phyloP scores from a whole-genome alignment of 92 coral and sea anemone genomes.

The Galaxea fascicularis region DNA sequence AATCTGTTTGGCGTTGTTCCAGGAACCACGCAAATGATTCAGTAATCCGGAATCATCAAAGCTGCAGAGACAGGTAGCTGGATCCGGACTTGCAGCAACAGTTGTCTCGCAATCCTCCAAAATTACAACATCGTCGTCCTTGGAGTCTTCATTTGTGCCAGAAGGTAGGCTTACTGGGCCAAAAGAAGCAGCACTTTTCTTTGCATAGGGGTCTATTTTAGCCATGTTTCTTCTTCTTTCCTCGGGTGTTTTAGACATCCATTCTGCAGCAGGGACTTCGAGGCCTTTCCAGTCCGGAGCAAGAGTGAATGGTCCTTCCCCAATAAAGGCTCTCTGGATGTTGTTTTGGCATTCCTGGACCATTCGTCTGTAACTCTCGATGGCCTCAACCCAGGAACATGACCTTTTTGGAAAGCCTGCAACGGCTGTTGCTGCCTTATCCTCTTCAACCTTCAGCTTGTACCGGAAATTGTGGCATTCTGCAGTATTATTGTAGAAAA shows the following conservation, averaged over 20 bases:
- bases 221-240: slow-evolving; percentile 26
- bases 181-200: slow-evolving; percentile 19
- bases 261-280: slow-evolving; percentile 2
- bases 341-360: slow-evolving; percentile 28
- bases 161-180: not conserved
- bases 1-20: slow-evolving; percentile 9
- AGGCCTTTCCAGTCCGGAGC: slow-evolving; percentile 42
- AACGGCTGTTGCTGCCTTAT: slow-evolving; percentile 24
- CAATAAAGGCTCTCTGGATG: slow-evolving; percentile 41
- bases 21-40: slow-evolving; percentile 12
- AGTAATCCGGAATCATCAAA: slow-evolving; percentile 16
- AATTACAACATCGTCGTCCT: slow-evolving; percentile 19
- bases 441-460: slow-evolving; percentile 37
- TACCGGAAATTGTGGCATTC: slow-evolving; percentile 49
- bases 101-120: not conserved
- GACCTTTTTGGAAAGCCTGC: slow-evolving; percentile 18
- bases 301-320: slow-evolving; percentile 33
- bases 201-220: slow-evolving; percentile 11
- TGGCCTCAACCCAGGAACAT: slow-evolving; percentile 45
- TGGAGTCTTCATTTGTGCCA: slow-evolving; percentile 16
- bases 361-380: slow-evolving; percentile 41
- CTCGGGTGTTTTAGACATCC: not conserved
- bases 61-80: not conserved
- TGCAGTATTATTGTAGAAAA: slow-evolving; percentile 50
- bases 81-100: not conserved